These are phyloP conservation scores for Monarcha castaneiventris DNA, from an alignment of 2,113 vertebrate species.

Conservation along the genomic window DNA sequence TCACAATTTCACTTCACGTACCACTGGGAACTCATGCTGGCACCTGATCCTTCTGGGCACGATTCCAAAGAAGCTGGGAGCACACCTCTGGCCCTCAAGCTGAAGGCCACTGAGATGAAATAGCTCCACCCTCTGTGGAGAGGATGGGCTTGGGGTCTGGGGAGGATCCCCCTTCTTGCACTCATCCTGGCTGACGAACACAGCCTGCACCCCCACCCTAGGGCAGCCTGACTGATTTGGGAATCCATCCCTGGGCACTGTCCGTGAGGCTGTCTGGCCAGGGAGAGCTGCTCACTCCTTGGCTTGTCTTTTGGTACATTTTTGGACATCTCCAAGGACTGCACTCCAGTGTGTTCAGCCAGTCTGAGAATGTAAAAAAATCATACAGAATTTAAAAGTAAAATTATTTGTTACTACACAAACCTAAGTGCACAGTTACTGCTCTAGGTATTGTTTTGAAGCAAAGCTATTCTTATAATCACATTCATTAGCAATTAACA, in stretches of 20 bases:
- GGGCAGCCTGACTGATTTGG: not conserved
- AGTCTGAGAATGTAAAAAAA: not conserved
- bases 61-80: not conserved
- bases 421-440: not conserved
- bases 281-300: not conserved
- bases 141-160: not conserved
- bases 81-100: not conserved
- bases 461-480: not conserved
- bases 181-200: rapidly evolving
- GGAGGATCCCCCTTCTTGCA: not conserved
- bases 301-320: not conserved
- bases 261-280: not conserved
- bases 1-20: not conserved
- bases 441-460: not conserved
- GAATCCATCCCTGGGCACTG: not conserved
- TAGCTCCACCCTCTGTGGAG: not conserved
- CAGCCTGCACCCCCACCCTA: rapidly evolving
- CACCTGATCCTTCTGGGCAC: not conserved
- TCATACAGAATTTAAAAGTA: not conserved
- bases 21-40: not conserved
- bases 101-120: not conserved
- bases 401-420: not conserved
- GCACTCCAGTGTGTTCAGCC: not conserved
- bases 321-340: not conserved
- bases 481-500: not conserved